Evolutionary conservation across 2,113 vertebrate species (phyloP), one percentile per base, ranked within the genome.

Genomic region (Archocentrus centrarchus): DNA sequence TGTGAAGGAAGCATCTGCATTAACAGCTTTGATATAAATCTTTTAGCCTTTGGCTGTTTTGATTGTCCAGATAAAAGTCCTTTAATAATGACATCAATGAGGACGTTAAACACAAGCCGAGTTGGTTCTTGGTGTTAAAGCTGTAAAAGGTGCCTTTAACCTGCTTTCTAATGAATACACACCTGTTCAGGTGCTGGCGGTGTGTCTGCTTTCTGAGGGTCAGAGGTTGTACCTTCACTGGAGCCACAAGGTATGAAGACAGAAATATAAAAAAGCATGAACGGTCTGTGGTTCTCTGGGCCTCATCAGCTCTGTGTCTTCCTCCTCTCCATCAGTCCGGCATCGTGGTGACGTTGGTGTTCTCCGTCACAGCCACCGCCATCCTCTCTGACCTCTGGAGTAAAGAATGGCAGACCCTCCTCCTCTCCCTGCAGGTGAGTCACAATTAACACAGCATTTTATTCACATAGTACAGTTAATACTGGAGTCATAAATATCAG

Each of bases 171-270:
- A 53, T 44, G 14, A 79, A 76, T 58, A n/a, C 39, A 0, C 76
- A 0, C 15, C 55, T 89, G 1, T 73, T 62, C 93, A 99, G 98
- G 91, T 98, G 55, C 80, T 98, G 41, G 97, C 96, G 0, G 82
- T 97, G 87, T 98, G 97, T 86, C 94, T 99, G 91, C 93, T 98
- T 2, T 94, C 96, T 88, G 97, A 98, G 92, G 96, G 97, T 14
- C 97, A 97, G 86, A 95, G 97, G 81, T 90, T 97, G 22, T 95
- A 97, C 58, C 94, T 99, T 13, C 97, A 98, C 94, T 97, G 95
- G 94, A 95, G 94, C 89, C 97, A 98, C 93, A 99, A 98, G 97
- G 98, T 99, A 93, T 1, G 17, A 9, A 20, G 30, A 44, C 47
- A 60, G 53, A 78, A 37, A 39, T 2, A 55, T 79, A 39, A 24